Conservation (phyloP, 1,140 invertebrate species). For the Drosophila sucinea region DNA sequence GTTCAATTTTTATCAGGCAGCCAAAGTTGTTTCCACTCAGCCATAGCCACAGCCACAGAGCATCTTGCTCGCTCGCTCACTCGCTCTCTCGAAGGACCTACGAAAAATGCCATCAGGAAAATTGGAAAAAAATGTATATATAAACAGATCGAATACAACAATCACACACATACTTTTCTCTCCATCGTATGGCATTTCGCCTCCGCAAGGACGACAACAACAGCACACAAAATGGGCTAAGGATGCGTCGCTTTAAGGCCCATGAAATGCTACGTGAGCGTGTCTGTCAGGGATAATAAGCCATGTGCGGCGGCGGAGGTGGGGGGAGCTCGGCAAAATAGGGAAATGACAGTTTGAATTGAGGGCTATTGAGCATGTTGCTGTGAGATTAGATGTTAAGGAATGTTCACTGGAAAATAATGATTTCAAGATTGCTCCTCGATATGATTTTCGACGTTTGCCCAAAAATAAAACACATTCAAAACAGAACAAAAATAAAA, state of each 20-base stretch:
- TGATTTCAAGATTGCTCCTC: conserved; percentile 16
- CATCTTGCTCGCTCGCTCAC: background rate
- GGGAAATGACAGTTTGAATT: conserved; percentile 45
- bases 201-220: conserved; percentile 16
- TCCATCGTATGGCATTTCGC: conserved; percentile 47
- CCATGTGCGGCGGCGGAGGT: background rate
- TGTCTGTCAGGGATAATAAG: conserved; percentile 32
- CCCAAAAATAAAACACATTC: conserved; percentile 15
- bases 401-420: conserved; percentile 41
- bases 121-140: conserved; percentile 63
- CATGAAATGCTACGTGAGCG: conserved; percentile 43
- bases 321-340: conserved; percentile 13
- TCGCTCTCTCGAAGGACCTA: conserved; percentile 46
- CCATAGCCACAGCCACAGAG: background rate
- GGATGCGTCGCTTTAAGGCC: conserved; percentile 42
- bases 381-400: conserved; percentile 41
- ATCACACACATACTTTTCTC: conserved; percentile 39
- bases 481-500: background rate
- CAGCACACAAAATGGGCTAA: conserved; percentile 38
- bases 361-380: conserved; percentile 23
- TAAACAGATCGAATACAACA: conserved; percentile 17
- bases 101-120: conserved; percentile 76
- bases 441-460: conserved; percentile 39
- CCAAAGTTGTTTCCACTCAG: background rate
- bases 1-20: conserved; percentile 65